phyloP scores from a whole-genome alignment of 1,140 invertebrate genomes.

The Heliconius eleuchia region DNA sequence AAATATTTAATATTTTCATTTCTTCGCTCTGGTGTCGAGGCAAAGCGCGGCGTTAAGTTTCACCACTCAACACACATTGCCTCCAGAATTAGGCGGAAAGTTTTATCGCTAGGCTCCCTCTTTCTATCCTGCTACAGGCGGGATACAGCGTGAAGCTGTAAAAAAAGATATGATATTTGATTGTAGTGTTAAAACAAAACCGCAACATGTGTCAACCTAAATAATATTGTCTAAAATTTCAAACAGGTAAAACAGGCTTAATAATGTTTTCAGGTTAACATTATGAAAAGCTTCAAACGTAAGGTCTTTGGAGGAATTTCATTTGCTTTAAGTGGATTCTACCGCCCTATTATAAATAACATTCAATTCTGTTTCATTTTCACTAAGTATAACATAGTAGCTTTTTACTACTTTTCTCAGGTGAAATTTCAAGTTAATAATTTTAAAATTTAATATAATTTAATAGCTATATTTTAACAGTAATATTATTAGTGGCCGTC shows the following conservation, averaged over 20 bases:
- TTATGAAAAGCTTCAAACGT: background rate
- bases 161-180: too few species aligned
- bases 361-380: slow-evolving; percentile 3
- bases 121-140: too few species aligned
- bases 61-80: too few species aligned
- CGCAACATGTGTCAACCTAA: too few species aligned
- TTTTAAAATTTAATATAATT: background rate
- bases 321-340: background rate
- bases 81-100: too few species aligned
- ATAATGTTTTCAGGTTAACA: background rate
- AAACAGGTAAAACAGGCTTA: background rate
- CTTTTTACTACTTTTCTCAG: background rate
- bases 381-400: slow-evolving; percentile 1
- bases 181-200: background rate
- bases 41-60: too few species aligned
- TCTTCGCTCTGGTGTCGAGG: too few species aligned
- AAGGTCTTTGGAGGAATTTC: background rate
- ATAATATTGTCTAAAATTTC: background rate
- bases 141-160: too few species aligned
- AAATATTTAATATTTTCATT: too few species aligned
- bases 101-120: too few species aligned
- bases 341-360: slow-evolving; percentile 3
- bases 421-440: background rate
- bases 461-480: too few species aligned
- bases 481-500: too few species aligned